Percentiles rank a stretch among this genome's conserved stretches.
phyloP scores from a whole-genome alignment of 2,888 invertebrate species.

The Pemphredon lugubris region DNA sequence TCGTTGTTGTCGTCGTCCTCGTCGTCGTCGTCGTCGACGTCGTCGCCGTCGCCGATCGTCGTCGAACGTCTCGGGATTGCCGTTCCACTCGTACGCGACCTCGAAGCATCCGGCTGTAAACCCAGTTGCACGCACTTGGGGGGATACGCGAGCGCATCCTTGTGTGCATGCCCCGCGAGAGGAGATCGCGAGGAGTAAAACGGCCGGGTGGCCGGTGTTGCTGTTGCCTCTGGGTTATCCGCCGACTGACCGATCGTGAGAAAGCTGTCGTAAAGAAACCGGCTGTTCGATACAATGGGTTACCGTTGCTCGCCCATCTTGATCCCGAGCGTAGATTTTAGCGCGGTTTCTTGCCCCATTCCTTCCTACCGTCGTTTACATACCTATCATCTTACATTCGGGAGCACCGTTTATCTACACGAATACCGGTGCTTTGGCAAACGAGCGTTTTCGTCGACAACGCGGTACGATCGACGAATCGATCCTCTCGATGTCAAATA shows the following conservation, averaged over 20 bases:
- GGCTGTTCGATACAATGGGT: conserved; percentile 55
- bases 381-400: no score
- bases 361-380: not conserved
- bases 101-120: conserved; percentile 66
- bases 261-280: conserved; percentile 52
- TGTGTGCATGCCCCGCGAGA: conserved; percentile 29
- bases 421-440: not conserved
- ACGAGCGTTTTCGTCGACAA: no score
- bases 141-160: conserved; percentile 35
- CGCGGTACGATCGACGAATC: no score
- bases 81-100: no score
- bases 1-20: conserved; percentile 29
- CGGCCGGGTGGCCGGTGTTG: not conserved
- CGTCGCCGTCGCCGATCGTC: conserved; percentile 19
- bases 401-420: not conserved
- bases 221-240: conserved; percentile 50
- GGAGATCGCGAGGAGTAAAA: conserved; percentile 14
- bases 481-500: no score
- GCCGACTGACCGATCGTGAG: conserved; percentile 59
- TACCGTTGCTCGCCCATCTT: conserved; percentile 49
- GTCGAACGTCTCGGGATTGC: no score
- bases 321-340: conserved; percentile 36
- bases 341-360: not conserved
- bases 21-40: conserved; percentile 16
- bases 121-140: conserved; percentile 60